phyloP scores from a whole-genome alignment of 2,113 vertebrate genomes.

The Castor canadensis region DNA sequence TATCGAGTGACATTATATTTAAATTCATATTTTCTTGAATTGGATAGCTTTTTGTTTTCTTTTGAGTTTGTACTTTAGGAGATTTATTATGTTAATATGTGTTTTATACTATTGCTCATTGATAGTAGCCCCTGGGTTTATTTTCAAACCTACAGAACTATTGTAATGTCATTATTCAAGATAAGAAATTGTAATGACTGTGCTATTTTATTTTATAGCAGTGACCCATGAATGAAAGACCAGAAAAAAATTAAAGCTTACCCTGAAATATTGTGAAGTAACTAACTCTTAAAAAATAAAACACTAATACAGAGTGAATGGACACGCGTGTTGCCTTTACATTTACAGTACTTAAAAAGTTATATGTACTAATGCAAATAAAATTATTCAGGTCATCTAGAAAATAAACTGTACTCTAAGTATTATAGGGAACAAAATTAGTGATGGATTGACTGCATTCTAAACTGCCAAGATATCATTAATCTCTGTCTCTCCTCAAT shows the following conservation, averaged over 20 bases:
- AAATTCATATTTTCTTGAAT: conserved; percentile 90
- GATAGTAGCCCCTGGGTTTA: conserved; percentile 83
- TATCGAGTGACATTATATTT: conserved; percentile 89
- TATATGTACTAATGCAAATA: background rate
- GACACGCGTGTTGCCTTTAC: background rate
- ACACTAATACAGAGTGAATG: background rate
- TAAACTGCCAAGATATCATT: conserved; percentile 30
- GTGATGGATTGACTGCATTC: conserved; percentile 52
- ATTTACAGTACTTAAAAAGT: background rate
- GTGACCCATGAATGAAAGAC: background rate
- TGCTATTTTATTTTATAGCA: conserved; percentile 51
- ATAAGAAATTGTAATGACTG: conserved; percentile 78
- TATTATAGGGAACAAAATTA: background rate
- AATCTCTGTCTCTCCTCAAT: conserved; percentile 40
- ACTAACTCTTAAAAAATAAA: background rate
- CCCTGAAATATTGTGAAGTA: conserved; percentile 31
- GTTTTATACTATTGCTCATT: conserved; percentile 68
- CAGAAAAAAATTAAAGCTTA: background rate
- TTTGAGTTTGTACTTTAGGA: background rate
- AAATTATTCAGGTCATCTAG: background rate
- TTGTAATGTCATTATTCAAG: conserved; percentile 83
- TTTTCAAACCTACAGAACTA: conserved; percentile 84
- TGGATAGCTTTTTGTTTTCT: conserved; percentile 86
- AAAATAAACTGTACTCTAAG: background rate
- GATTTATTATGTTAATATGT: background rate